These are phyloP conservation scores for Tympanuchus pallidicinctus DNA, from an alignment of 2,113 vertebrate genomes.

Conservation along the genomic window DNA sequence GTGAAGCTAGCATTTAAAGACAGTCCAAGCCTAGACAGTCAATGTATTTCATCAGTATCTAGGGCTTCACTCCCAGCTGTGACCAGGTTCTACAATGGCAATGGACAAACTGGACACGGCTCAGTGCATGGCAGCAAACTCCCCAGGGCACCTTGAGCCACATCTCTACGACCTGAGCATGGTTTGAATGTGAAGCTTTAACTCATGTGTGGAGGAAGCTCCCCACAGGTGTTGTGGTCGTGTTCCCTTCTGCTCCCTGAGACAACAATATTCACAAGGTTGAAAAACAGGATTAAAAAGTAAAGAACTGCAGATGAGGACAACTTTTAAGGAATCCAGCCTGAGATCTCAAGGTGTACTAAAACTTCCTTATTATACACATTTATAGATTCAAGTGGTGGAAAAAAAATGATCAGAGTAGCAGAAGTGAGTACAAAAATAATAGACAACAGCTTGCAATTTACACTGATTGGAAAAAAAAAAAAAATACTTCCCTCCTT, in stretches of 20 bases:
- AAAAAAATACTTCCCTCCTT: neutral
- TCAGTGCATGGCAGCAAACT: neutral
- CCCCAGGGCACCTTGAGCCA: neutral
- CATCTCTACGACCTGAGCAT: neutral
- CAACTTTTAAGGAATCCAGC: neutral
- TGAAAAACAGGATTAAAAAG: neutral
- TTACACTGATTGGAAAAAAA: neutral
- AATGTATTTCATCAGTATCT: neutral
- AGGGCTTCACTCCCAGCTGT: neutral
- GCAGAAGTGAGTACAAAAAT: neutral
- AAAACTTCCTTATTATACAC: neutral
- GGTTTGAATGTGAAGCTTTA: slow-evolving; percentile 3
- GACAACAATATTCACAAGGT: neutral
- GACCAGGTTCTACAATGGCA: neutral
- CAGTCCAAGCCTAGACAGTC: neutral
- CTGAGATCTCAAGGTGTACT: neutral
- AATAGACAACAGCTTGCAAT: neutral
- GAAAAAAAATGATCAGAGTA: neutral
- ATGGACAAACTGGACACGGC: neutral
- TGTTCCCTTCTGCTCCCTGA: neutral
- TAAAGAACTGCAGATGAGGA: neutral
- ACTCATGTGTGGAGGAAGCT: neutral
- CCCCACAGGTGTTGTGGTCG: neutral
- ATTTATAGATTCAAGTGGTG: neutral
- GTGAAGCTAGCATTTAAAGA: neutral